These are phyloP conservation scores for Probaryconus sp. DNA, from an alignment of 1,140 invertebrate genomes.

Conservation along the genomic window DNA sequence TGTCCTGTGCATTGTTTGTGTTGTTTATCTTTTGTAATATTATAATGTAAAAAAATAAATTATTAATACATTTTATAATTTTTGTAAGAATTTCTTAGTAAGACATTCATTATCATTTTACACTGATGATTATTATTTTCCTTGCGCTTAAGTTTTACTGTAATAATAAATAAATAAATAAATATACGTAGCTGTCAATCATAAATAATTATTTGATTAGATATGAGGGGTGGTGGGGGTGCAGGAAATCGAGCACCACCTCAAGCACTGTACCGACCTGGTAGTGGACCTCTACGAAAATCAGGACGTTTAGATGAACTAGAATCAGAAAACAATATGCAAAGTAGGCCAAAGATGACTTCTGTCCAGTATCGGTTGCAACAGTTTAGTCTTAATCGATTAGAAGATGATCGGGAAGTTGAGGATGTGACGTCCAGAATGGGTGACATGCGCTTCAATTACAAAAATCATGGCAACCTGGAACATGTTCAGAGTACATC, in stretches of 20 bases:
- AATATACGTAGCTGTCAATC: too few species aligned
- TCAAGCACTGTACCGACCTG: constrained; percentile 81
- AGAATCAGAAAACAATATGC: constrained; percentile 73
- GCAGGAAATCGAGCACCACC: constrained; percentile 73
- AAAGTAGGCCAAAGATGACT: constrained; percentile 65
- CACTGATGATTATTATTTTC: too few species aligned
- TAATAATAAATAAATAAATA: too few species aligned
- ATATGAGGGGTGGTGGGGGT: constrained; percentile 69
- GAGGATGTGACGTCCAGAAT: constrained; percentile 68
- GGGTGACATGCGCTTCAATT: constrained; percentile 68
- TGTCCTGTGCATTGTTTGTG: neutral
- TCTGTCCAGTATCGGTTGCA: constrained; percentile 72
- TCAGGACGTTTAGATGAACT: constrained; percentile 77
- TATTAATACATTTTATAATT: too few species aligned
- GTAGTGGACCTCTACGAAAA: constrained; percentile 81
- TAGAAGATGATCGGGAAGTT: constrained; percentile 59
- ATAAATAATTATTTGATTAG: constrained; percentile 65
- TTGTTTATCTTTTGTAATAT: neutral
- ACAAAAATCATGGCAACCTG: constrained; percentile 64
- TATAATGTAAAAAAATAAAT: too few species aligned
- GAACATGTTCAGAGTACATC: constrained; percentile 63
- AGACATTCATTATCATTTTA: too few species aligned
- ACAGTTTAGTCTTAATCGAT: constrained; percentile 57
- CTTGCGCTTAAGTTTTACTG: too few species aligned
- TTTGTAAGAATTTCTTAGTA: too few species aligned